Percentiles rank a stretch among this genome's conserved stretches.
Evolutionary conservation across 2,113 vertebrate species (phyloP).

Genomic region (Gopherus flavomarginatus): DNA sequence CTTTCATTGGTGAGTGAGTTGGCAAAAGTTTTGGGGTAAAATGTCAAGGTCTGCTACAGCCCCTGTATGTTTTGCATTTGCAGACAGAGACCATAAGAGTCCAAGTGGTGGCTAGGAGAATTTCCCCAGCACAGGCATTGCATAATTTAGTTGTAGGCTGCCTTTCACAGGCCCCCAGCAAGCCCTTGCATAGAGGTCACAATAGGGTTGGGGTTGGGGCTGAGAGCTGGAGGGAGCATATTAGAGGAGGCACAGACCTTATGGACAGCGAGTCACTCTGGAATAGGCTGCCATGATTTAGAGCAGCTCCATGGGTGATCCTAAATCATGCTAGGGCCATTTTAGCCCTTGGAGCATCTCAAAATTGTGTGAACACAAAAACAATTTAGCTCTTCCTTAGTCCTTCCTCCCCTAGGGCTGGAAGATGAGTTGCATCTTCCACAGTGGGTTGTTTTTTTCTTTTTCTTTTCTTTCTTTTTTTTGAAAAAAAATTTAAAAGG

Average conservation of each 20-base stretch:
- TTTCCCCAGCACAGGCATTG: background rate
- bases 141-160: background rate
- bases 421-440: background rate
- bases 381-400: background rate
- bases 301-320: no score
- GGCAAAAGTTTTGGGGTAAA: background rate
- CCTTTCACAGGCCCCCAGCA: background rate
- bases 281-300: no score
- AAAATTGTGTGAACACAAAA: background rate
- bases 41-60: background rate
- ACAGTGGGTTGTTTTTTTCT: no score
- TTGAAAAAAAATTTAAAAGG: background rate
- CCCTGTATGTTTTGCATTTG: background rate
- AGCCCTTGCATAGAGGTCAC: background rate
- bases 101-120: background rate
- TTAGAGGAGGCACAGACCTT: background rate
- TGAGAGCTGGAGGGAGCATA: background rate
- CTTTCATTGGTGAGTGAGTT: background rate
- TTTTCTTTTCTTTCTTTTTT: background rate
- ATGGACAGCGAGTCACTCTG: background rate
- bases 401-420: background rate
- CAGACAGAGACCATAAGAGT: background rate
- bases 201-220: background rate
- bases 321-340: no score
- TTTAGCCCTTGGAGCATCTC: background rate